Evolutionary conservation across 2,113 vertebrate species (phyloP).

Genomic region (Saccopteryx leptura): DNA sequence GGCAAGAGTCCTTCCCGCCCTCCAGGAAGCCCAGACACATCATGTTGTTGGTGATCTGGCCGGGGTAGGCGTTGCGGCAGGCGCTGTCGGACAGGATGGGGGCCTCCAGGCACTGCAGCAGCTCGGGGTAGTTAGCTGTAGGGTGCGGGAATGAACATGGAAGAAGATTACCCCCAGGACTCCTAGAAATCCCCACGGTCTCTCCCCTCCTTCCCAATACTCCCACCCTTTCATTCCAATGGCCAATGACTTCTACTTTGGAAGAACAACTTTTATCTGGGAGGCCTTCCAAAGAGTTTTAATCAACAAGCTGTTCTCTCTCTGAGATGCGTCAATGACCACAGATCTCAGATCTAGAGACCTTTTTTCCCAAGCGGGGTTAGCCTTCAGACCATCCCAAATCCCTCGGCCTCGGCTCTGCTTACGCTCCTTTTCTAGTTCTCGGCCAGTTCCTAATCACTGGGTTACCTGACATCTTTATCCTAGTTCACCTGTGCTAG

Average conservation of each 20-base stretch:
- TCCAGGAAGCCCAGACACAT: conserved; percentile 89
- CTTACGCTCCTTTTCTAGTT: background rate
- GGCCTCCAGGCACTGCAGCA: conserved; percentile 88
- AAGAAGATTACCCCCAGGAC: background rate
- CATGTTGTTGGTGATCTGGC: conserved; percentile 88
- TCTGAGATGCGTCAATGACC: background rate
- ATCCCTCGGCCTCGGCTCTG: background rate
- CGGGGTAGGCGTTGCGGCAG: conserved; percentile 86
- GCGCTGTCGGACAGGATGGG: conserved; percentile 85
- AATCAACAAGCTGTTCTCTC: background rate
- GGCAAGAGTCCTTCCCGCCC: conserved; percentile 91
- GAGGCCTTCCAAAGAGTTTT: background rate
- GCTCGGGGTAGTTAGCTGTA: conserved; percentile 86
- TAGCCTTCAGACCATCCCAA: background rate
- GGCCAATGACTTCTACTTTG: background rate
- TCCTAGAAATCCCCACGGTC: background rate
- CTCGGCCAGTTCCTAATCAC: background rate
- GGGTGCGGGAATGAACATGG: background rate
- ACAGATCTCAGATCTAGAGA: background rate
- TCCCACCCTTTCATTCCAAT: background rate
- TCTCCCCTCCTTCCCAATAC: background rate
- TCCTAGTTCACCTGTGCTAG: background rate
- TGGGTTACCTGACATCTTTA: background rate
- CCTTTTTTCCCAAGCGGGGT: background rate
- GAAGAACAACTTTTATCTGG: background rate